Base-by-base conservation (phyloP, 1,140 invertebrate species). In the Drosophila ercepeae region DNA sequence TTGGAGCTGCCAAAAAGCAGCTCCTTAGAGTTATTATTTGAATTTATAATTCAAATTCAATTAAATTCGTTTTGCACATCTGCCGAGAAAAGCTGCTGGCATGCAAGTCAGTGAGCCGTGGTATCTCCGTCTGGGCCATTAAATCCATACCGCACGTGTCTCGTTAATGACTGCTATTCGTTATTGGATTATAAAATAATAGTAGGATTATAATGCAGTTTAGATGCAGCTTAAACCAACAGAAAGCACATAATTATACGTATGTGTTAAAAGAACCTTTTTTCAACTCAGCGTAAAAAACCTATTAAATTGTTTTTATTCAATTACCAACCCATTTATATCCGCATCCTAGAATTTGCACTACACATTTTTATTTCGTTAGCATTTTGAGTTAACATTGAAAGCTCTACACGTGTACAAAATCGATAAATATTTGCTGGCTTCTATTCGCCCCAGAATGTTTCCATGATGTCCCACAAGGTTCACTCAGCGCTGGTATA, bases 351-450 rank as follows among this genome's bases (percentile, higher is more conserved):
- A 61, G 27, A 25, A 48, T 48, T 65, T 58, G 23, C 71, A 58
- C 78, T 83, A 83, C 70, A 67, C 52, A 57, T 82, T 82, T 81
- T 82, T 81, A 83, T 84, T 82, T 67, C 19, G 49, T 52, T 63
- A 58, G 59, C 60, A 50, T 67, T 42, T 46, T 82, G 32, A 52
- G 59, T 45, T 81, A 32, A 77, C 45, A 76, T 53, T 42, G 59
- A 82, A 82, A 73, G 74, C 74, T 70, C 71, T 70, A 74, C 52
- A 61, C 42, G 71, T 73, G 70, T 50, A 79, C 45, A 51, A 74
- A 63, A 81, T 81, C 19, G 42, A 68, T 69, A 79, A 61, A 69
- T 67, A 72, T 50, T 70, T 57, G 54, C 34, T 55, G 41, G 41
- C 50, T 42, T 39, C 32, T 69, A 42, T 19, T 29, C 18, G 29